Conservation (phyloP, 2,888 invertebrate genomes). For the Clostera curtula region DNA sequence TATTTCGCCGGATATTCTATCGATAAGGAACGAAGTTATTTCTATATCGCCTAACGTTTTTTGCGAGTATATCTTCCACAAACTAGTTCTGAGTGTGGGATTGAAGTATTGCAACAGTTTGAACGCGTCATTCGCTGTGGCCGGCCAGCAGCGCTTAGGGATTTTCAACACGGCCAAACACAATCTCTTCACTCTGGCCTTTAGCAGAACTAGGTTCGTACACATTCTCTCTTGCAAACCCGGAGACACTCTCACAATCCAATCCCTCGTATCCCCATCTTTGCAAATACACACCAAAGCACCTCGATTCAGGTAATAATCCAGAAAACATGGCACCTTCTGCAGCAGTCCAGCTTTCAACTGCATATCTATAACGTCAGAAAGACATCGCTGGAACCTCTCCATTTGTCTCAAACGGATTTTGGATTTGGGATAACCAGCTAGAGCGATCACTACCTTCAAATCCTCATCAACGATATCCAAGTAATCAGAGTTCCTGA, state of each 20-base stretch:
- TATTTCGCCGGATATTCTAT: slow-evolving; percentile 55
- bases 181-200: slow-evolving; percentile 49
- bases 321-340: slow-evolving; percentile 46
- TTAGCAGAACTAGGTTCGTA: slow-evolving; percentile 44
- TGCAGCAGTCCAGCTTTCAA: slow-evolving; percentile 48
- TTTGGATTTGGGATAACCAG: slow-evolving; percentile 56
- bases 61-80: slow-evolving; percentile 56
- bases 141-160: slow-evolving; percentile 46
- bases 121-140: slow-evolving; percentile 51
- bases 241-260: slow-evolving; percentile 53
- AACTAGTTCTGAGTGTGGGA: slow-evolving; percentile 44
- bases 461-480: slow-evolving; percentile 52
- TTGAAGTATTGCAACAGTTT: slow-evolving; percentile 63
- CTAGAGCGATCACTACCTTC: slow-evolving; percentile 50
- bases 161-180: slow-evolving; percentile 56
- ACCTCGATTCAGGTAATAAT: slow-evolving; percentile 58
- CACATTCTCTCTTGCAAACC: slow-evolving; percentile 60
- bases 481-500: slow-evolving; percentile 50
- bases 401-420: slow-evolving; percentile 55
- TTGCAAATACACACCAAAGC: slow-evolving; percentile 61
- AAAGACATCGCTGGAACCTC: slow-evolving; percentile 43
- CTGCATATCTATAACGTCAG: slow-evolving; percentile 57
- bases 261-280: slow-evolving; percentile 50
- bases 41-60: slow-evolving; percentile 40
- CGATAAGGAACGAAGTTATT: slow-evolving; percentile 50